Percentiles rank a stretch among this genome's conserved stretches.
These are phyloP conservation scores for Lycophotia porphyrea DNA, from an alignment of 2,888 invertebrate genomes.

Conservation along the genomic window DNA sequence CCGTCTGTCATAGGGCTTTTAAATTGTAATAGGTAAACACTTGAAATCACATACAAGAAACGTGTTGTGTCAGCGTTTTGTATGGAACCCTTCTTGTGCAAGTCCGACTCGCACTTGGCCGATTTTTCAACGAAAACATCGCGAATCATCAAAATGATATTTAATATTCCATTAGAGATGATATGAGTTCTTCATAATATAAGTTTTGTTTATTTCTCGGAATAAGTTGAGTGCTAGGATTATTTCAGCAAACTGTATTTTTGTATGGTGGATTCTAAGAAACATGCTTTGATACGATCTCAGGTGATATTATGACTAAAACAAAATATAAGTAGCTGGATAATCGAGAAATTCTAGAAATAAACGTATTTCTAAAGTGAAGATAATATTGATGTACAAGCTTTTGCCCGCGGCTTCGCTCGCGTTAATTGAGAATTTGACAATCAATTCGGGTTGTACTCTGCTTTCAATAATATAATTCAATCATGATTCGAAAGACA, in stretches of 20 bases:
- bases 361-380: not conserved
- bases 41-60: not conserved
- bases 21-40: not conserved
- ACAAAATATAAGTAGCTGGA: not conserved
- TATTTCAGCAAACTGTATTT: not conserved
- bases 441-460: no score
- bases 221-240: not conserved
- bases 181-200: no score
- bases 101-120: not conserved
- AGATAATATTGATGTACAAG: not conserved
- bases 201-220: not conserved
- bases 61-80: not conserved
- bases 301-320: not conserved
- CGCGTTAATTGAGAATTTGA: no score
- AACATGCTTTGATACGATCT: not conserved
- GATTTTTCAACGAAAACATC: conserved; percentile 14
- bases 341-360: not conserved
- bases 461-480: no score
- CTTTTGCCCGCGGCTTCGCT: no score
- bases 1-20: not conserved
- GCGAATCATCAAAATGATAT: conserved; percentile 2
- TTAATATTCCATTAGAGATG: not conserved
- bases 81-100: not conserved
- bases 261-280: not conserved
- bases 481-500: no score